phyloP scores from a whole-genome alignment of 2,797 vertebrate genomes.

The Ispidina lecontei region DNA sequence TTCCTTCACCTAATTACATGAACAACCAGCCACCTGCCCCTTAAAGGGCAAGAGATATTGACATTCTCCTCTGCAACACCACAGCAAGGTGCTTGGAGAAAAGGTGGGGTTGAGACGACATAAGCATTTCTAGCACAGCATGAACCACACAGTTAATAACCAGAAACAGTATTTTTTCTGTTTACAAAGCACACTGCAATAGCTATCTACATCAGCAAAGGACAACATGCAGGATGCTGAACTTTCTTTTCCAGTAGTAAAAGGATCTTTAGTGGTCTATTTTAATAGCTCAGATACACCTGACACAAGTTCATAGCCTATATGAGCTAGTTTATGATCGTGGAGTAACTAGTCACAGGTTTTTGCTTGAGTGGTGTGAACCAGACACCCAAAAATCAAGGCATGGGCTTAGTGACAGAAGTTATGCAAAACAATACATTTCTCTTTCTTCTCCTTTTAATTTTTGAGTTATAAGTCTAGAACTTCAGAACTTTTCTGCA shows the following conservation, averaged over 20 bases:
- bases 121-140: background rate
- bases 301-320: background rate
- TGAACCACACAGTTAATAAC: background rate
- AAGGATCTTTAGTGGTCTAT: background rate
- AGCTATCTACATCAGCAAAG: background rate
- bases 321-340: accelerated
- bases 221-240: accelerated
- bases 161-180: background rate
- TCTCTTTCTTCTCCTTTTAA: background rate
- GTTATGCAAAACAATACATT: background rate
- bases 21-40: background rate
- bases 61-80: background rate
- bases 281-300: background rate
- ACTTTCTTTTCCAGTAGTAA: background rate
- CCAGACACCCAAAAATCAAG: background rate
- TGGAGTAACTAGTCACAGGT: background rate
- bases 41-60: background rate
- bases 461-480: background rate
- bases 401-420: background rate
- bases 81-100: background rate
- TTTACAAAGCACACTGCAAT: background rate
- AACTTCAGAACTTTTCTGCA: background rate
- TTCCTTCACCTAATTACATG: background rate
- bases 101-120: background rate
- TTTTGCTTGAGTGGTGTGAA: background rate